These are phyloP conservation scores for Styela clava DNA, from an alignment of 23 tunicate genomes.

Conservation along the genomic window DNA sequence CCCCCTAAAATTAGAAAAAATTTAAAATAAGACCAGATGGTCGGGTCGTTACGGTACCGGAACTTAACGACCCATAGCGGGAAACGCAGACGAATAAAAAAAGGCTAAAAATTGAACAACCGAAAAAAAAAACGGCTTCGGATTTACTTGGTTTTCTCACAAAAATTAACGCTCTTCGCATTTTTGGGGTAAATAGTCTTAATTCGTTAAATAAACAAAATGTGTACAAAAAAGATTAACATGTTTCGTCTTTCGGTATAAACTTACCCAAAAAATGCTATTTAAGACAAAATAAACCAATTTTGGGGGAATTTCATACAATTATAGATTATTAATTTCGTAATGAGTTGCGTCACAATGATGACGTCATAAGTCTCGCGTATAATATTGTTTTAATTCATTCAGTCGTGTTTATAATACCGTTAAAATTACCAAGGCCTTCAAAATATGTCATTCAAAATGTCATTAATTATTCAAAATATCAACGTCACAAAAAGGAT, in stretches of 20 bases:
- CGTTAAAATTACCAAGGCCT: too few species aligned
- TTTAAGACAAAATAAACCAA: background rate
- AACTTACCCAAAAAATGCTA: background rate
- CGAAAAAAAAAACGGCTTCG: background rate
- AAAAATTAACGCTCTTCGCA: conserved; percentile 15
- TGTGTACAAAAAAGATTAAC: background rate
- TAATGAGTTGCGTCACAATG: background rate
- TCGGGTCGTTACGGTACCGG: conserved; percentile 7
- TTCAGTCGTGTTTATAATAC: too few species aligned
- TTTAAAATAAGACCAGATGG: too few species aligned
- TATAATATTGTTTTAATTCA: too few species aligned
- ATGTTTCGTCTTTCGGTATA: background rate
- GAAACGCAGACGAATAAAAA: conserved; percentile 5
- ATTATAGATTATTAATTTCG: background rate
- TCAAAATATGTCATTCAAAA: too few species aligned
- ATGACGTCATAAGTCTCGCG: background rate
- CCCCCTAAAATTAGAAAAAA: too few species aligned
- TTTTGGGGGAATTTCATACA: background rate
- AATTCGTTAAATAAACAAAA: background rate
- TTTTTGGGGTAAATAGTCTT: background rate
- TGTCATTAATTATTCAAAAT: too few species aligned
- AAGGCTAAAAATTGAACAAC: background rate
- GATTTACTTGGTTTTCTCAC: conserved; percentile 4
- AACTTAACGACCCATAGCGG: conserved; percentile 21
- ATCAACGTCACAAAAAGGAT: background rate